Base-by-base conservation (phyloP, 2,113 vertebrate genomes). In the Lathamus discolor region DNA sequence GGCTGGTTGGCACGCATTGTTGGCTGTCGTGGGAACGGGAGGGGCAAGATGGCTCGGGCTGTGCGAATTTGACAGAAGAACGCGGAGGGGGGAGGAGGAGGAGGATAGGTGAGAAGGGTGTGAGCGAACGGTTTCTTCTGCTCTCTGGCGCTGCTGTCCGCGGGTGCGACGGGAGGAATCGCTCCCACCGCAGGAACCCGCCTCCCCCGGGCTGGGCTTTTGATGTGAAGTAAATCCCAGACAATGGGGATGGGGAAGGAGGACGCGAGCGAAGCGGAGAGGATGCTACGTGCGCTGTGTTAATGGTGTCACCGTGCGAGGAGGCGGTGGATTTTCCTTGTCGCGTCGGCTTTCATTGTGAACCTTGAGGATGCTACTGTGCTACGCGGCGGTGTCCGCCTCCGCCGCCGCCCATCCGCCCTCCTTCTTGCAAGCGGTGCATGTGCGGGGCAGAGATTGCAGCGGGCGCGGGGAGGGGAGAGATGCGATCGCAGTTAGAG, bases 201-300 rank as follows among this genome's bases (percentile, higher is more conserved):
- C 20, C 70, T 55, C 86, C 44, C 72, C 92, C 28, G 83, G 93
- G 78, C 57, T n/a, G 88, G 88, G 91, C 92, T 73, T 69, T 75
- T 54, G 17, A 62, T 82, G 85, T 82, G 57, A 51, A 28, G 92
- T 61, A 67, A 79, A 91, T 88, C 85, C 94, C 64, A 95, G 97
- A 98, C 97, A 98, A 98, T 97, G 87, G 97, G 41, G 86, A 41
- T 31, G 57, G 90, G 73, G 67, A 7, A 13, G 28, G 20, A n/a
- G 52, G 78, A 52, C 92, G 59, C 31, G 83, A 68, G 59, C 22
- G 68, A 46, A 76, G 69, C 51, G 2, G 52, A 2, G 68, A 69
- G 15, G 96, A 87, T 83, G 95, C 90, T 94, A 37, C 57, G 82
- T 77, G 92, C 83, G 88, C 66, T 41, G 37, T 72, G 83, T 83